Evolutionary conservation across 2,113 vertebrate species (phyloP).

Genomic region (Sus scrofa): T2T-Sscrofa CM000812.6:251564001-251564500

Average conservation of each 20-base stretch:
- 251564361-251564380: too few species aligned
- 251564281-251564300: neutral
- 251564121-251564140: neutral
- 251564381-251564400: too few species aligned
- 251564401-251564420: too few species aligned
- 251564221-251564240: neutral
- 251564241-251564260: neutral
- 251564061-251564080: neutral
- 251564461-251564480: neutral
- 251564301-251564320: neutral
- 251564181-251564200: neutral
- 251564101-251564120: neutral
- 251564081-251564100: neutral
- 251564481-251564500: neutral
- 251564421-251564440: too few species aligned
- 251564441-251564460: neutral
- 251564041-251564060: rapidly evolving
- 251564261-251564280: neutral
- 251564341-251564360: too few species aligned
- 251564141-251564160: neutral
- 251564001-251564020: neutral
- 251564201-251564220: neutral
- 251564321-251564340: too few species aligned
- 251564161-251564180: neutral
- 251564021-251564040: rapidly evolving